Conservation (phyloP, 2,113 vertebrate genomes). For the Epinephelus cyanopodus region DNA sequence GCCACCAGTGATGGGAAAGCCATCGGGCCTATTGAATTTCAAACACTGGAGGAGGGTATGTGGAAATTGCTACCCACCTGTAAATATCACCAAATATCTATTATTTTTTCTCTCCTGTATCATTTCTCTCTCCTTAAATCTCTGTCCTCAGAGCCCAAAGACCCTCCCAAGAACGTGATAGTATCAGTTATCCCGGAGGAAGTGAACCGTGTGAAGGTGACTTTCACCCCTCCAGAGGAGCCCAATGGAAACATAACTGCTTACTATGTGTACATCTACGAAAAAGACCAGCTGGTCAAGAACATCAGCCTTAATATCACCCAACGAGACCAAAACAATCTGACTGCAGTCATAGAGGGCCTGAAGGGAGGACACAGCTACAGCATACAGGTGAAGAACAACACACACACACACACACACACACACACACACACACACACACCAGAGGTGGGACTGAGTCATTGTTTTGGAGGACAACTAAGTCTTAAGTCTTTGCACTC, state of each 20-base stretch:
- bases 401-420: conserved; percentile 3
- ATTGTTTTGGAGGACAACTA: too few species aligned
- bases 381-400: conserved; percentile 89
- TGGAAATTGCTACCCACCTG: background rate
- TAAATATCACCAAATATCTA: background rate
- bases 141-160: conserved; percentile 88
- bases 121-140: too few species aligned
- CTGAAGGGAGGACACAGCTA: conserved; percentile 95
- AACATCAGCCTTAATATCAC: conserved; percentile 87
- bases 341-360: conserved; percentile 90
- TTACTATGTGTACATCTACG: conserved; percentile 90
- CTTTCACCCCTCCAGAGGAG: conserved; percentile 91
- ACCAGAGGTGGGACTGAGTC: too few species aligned
- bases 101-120: conserved; percentile 8
- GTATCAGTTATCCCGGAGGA: conserved; percentile 91
- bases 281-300: conserved; percentile 85
- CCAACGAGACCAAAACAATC: conserved; percentile 84
- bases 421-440: background rate
- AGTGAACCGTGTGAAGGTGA: conserved; percentile 92
- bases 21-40: conserved; percentile 84
- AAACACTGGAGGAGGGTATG: conserved; percentile 93
- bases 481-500: too few species aligned
- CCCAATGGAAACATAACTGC: conserved; percentile 93
- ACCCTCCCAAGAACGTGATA: conserved; percentile 93
- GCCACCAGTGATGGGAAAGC: conserved; percentile 87